Percentiles rank a stretch among this genome's conserved stretches.
Evolutionary conservation across 2,113 vertebrate species (phyloP).

Genomic region (Ploceus nigricollis): DNA sequence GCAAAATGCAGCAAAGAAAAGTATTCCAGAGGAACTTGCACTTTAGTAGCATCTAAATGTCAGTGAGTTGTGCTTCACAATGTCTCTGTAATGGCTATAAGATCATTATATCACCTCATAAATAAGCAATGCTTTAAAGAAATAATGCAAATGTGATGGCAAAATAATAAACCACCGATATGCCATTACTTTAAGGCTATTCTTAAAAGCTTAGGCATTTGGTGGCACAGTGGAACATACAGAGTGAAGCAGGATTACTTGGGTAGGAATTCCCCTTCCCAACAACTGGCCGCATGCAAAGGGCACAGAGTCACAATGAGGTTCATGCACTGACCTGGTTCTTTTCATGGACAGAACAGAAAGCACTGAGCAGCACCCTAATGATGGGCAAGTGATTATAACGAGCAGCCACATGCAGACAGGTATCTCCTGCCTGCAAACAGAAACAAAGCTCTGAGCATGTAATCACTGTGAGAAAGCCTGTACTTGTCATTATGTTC

Average conservation of each 20-base stretch:
- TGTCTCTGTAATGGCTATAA: not conserved
- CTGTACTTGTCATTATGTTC: not conserved
- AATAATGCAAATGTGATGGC: constrained; percentile 19
- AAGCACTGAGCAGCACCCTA: constrained; percentile 89
- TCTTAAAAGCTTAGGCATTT: not conserved
- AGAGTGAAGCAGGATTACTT: not conserved
- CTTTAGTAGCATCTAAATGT: not conserved
- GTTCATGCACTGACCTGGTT: constrained; percentile 88
- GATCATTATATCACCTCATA: not conserved
- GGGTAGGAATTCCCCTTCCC: not conserved
- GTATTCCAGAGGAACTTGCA: not conserved
- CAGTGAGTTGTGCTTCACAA: not conserved
- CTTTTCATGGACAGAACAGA: constrained; percentile 93
- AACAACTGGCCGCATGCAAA: not conserved
- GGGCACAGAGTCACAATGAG: not conserved
- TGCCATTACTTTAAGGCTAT: not conserved
- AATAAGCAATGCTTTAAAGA: not conserved
- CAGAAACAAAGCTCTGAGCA: constrained; percentile 69
- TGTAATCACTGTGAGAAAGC: constrained; percentile 4
- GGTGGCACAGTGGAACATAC: not conserved
- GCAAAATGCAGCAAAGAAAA: not conserved
- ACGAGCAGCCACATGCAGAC: constrained; percentile 91
- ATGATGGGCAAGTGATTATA: constrained; percentile 93
- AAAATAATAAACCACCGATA: constrained; percentile 12
- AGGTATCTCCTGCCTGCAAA: constrained; percentile 90